Percentiles rank a stretch among this genome's conserved stretches.
Conservation (phyloP, 2,888 invertebrate genomes). For the Lepidochitona cinerea region DNA sequence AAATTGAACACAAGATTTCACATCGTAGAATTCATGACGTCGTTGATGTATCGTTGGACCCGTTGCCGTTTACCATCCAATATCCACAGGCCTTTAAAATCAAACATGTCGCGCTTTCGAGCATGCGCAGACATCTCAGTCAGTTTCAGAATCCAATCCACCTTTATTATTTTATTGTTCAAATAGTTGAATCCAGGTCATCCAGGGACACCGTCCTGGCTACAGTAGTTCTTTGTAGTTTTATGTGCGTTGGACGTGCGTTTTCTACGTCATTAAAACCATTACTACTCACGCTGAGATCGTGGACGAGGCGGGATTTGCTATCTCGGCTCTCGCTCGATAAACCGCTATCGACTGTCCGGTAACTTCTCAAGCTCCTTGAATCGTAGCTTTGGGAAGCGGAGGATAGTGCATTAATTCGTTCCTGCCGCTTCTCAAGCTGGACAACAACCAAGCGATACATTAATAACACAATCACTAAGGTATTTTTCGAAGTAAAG, state of each 20-base stretch:
- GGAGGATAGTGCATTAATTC: background rate
- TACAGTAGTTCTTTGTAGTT: background rate
- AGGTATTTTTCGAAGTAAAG: slow-evolving; percentile 92
- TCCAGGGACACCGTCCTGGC: background rate
- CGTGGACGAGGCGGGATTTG: background rate
- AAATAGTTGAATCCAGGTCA: background rate
- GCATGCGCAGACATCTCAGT: background rate
- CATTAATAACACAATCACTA: slow-evolving; percentile 89
- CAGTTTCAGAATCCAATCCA: background rate
- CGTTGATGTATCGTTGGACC: too few species aligned
- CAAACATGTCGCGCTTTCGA: too few species aligned
- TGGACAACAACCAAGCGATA: slow-evolving; percentile 78
- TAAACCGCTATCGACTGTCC: background rate
- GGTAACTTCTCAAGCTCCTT: background rate
- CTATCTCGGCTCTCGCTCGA: background rate
- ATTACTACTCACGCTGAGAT: background rate
- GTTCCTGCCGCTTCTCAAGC: slow-evolving; percentile 29
- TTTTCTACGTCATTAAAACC: background rate
- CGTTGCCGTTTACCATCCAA: too few species aligned
- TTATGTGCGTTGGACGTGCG: background rate
- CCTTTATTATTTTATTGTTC: too few species aligned
- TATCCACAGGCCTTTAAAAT: too few species aligned
- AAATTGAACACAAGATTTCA: too few species aligned
- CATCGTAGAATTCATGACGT: too few species aligned
- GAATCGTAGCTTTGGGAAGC: background rate